Conservation (phyloP, 1,140 invertebrate genomes). For the Ridgeia piscesae region DNA sequence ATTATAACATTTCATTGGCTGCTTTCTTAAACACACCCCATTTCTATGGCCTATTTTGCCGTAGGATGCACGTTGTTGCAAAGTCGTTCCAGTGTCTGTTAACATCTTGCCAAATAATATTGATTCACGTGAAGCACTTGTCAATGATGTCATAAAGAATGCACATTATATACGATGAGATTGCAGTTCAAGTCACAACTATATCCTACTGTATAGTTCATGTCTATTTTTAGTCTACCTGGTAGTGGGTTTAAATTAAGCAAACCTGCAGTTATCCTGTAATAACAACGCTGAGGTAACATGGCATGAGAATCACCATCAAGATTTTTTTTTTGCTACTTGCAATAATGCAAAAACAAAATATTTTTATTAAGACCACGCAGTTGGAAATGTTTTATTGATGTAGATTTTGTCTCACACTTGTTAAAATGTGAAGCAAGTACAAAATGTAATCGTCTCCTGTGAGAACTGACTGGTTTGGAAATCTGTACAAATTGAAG, state of each 20-base stretch:
- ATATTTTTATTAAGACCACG: background rate
- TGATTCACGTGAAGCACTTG: background rate
- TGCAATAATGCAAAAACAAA: background rate
- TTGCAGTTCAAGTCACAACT: background rate
- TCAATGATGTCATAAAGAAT: background rate
- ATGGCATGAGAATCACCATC: background rate
- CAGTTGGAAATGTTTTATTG: background rate
- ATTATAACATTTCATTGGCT: background rate
- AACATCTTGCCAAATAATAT: background rate
- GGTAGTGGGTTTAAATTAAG: background rate
- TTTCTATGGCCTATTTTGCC: background rate
- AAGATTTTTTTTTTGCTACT: background rate
- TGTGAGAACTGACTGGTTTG: no score
- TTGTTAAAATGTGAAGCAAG: no score
- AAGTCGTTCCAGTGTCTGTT: background rate
- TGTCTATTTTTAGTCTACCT: background rate
- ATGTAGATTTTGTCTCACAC: no score
- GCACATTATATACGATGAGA: background rate
- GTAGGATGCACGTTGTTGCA: background rate
- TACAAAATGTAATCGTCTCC: no score
- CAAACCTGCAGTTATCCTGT: background rate
- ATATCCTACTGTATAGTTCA: background rate
- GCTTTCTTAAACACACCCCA: background rate
- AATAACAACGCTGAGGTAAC: background rate
- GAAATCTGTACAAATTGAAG: no score